Conservation (phyloP, 1,140 invertebrate species). For the Globodera rostochiensis region DNA sequence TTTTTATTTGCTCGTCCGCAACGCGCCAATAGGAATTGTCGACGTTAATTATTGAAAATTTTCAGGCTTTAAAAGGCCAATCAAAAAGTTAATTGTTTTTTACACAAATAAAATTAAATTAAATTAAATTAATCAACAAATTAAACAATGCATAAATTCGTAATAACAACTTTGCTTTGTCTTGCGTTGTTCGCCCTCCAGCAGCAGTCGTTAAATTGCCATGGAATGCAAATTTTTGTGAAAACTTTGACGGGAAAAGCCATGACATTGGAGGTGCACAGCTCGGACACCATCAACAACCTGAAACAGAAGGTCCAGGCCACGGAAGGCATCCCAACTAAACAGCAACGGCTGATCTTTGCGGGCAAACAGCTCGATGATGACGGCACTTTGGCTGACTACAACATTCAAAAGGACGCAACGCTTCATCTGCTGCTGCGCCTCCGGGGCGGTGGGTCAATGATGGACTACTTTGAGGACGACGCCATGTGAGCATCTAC, state of each 20-base stretch:
- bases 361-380: conserved; percentile 35
- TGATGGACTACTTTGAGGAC: neutral
- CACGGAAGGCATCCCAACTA: conserved; percentile 49
- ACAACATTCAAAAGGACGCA: neutral
- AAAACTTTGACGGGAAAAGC: conserved; percentile 69
- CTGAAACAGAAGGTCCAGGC: neutral
- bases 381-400: conserved; percentile 10
- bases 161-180: too few species aligned
- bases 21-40: too few species aligned
- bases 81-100: too few species aligned
- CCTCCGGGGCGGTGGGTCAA: conserved; percentile 71
- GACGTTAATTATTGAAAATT: too few species aligned
- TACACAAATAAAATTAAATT: too few species aligned
- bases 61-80: too few species aligned
- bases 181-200: too few species aligned
- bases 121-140: too few species aligned
- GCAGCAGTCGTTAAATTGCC: too few species aligned
- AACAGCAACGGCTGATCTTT: conserved; percentile 35
- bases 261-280: conserved; percentile 69
- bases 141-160: too few species aligned
- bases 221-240: conserved; percentile 66
- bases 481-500: neutral
- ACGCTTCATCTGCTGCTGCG: conserved; percentile 70
- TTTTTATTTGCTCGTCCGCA: too few species aligned
- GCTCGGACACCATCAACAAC: conserved; percentile 66